phyloP scores from a whole-genome alignment of 2,888 invertebrate genomes.

The Rhodophaea formosa region DNA sequence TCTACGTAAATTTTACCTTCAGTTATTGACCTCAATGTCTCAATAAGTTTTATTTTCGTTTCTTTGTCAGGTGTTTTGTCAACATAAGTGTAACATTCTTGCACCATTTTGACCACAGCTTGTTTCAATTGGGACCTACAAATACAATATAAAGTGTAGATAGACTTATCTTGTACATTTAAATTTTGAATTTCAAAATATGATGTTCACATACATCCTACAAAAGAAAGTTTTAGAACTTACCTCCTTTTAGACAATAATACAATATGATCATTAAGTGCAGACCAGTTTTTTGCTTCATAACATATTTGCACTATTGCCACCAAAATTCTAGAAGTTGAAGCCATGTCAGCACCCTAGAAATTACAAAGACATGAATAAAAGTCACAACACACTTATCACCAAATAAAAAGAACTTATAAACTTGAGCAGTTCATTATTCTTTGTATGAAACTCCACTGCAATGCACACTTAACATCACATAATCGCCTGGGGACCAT shows the following conservation, averaged over 20 bases:
- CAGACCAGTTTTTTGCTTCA: slow-evolving; percentile 95
- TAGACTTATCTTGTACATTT: background rate
- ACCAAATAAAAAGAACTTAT: too few relatives aligned
- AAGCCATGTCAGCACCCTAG: slow-evolving; percentile 96
- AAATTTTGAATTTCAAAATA: too few relatives aligned
- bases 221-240: slow-evolving; percentile 10
- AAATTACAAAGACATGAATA: slow-evolving; percentile 3
- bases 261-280: slow-evolving; percentile 95
- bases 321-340: slow-evolving; percentile 95
- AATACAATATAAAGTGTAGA: background rate
- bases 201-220: too few relatives aligned
- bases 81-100: slow-evolving; percentile 96
- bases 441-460: too few relatives aligned
- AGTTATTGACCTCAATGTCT: slow-evolving; percentile 96
- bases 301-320: slow-evolving; percentile 95
- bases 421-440: too few relatives aligned
- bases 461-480: too few relatives aligned
- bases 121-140: slow-evolving; percentile 94
- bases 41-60: slow-evolving; percentile 95
- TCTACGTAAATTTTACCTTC: slow-evolving; percentile 99
- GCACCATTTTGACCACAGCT: slow-evolving; percentile 98
- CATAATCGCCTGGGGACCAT: too few relatives aligned
- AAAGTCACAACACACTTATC: too few relatives aligned
- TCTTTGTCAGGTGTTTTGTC: slow-evolving; percentile 96
- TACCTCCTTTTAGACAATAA: slow-evolving; percentile 93